Conservation (phyloP, 2,888 invertebrate species). For the Horisme vitalbata region DNA sequence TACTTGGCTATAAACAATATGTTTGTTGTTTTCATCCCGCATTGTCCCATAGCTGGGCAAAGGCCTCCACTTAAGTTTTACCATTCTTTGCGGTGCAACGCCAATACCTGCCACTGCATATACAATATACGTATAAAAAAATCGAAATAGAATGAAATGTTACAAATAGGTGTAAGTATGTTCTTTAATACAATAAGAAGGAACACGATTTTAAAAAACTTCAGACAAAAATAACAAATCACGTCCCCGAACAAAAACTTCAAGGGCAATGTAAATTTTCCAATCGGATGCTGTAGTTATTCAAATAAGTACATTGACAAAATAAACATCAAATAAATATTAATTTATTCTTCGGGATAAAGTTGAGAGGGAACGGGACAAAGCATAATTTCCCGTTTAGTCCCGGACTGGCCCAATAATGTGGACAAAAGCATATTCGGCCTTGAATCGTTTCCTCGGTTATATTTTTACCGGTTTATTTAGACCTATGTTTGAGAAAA, state of each 20-base stretch:
- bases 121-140: too few species aligned
- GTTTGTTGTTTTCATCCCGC: too few species aligned
- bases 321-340: conserved; percentile 35
- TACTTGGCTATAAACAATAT: too few species aligned
- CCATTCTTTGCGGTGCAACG: too few species aligned
- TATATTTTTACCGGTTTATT: conserved; percentile 1
- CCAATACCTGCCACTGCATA: too few species aligned
- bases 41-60: too few species aligned
- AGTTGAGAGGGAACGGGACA: conserved; percentile 29
- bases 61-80: too few species aligned
- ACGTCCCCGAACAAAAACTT: neutral
- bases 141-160: too few species aligned
- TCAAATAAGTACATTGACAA: conserved; percentile 13
- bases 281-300: conserved; percentile 11
- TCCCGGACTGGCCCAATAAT: conserved; percentile 26
- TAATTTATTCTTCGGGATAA: conserved; percentile 42
- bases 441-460: conserved; percentile 12
- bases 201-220: neutral
- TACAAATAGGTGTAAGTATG: too few species aligned
- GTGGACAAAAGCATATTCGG: conserved; percentile 23
- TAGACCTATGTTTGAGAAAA: neutral
- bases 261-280: conserved; percentile 7
- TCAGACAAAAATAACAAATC: conserved; percentile 1
- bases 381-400: conserved; percentile 31
- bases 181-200: too few species aligned